These are phyloP conservation scores for Epinephelus malabaricus DNA, from an alignment of 2,797 vertebrate species.

Conservation along the genomic window DNA sequence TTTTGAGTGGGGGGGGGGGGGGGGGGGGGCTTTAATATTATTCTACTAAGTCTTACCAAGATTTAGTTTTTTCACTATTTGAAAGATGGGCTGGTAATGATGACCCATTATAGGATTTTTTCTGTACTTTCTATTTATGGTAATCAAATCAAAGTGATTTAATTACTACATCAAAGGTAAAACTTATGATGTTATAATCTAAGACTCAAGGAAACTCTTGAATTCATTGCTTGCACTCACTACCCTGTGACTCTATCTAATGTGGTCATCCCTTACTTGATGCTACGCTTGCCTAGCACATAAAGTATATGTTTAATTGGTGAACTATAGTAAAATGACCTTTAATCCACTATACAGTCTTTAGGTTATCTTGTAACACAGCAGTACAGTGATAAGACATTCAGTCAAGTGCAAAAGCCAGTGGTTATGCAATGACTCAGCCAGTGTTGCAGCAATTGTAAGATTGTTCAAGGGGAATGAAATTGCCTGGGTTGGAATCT, in stretches of 20 bases:
- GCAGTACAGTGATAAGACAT: constrained; percentile 49
- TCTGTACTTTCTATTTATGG: neutral
- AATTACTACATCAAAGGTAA: constrained; percentile 3
- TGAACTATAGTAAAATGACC: constrained; percentile 27
- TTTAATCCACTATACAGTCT: constrained; percentile 43
- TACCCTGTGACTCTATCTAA: constrained; percentile 16
- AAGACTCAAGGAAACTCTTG: constrained; percentile 6
- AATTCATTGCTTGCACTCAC: neutral
- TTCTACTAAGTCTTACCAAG: neutral
- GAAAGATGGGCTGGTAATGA: neutral
- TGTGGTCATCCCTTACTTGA: constrained; percentile 1
- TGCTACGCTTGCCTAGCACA: neutral
- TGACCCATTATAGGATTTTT: neutral
- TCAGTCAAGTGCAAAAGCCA: constrained; percentile 55
- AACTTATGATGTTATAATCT: neutral
- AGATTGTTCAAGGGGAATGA: constrained; percentile 49
- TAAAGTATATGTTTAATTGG: neutral
- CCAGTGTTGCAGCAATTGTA: constrained; percentile 40
- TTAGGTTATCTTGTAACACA: constrained; percentile 51
- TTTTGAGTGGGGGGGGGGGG: too few species aligned
- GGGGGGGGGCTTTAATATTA: too few species aligned
- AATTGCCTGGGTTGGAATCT: constrained; percentile 28
- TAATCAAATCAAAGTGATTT: constrained; percentile 14
- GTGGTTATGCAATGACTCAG: constrained; percentile 62
- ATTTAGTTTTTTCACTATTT: neutral